phyloP scores from a whole-genome alignment of 2,113 vertebrate species.

The Poecile atricapillus region DNA sequence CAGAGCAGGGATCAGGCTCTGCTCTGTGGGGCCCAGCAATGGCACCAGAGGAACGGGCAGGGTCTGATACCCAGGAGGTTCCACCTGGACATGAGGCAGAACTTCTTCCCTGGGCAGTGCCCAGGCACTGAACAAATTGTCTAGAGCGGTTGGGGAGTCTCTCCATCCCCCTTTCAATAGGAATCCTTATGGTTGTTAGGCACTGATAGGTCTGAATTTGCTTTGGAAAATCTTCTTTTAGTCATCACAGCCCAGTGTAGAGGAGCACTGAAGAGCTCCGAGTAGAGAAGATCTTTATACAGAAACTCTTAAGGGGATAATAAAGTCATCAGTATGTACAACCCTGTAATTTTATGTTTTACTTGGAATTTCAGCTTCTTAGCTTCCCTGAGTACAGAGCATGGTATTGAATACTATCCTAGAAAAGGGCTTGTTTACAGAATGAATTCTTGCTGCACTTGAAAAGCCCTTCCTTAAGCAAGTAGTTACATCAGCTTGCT shows the following conservation, averaged over 20 bases:
- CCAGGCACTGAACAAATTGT: fast-evolving
- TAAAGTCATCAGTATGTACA: not conserved
- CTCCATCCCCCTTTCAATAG: not conserved
- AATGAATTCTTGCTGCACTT: not conserved
- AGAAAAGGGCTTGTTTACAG: not conserved
- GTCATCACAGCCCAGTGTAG: not conserved
- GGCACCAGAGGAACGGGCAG: not conserved
- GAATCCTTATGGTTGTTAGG: not conserved
- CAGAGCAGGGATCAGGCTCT: not conserved
- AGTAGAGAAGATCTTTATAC: not conserved
- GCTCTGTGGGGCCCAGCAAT: not conserved
- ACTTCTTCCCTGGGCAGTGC: not conserved
- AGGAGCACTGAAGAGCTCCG: not conserved
- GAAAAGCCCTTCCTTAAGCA: not conserved
- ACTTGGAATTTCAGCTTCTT: not conserved
- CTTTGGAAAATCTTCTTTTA: not conserved
- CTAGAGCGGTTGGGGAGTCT: not conserved
- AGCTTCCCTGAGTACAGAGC: not conserved
- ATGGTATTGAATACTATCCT: not conserved
- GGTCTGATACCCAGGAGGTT: not conserved
- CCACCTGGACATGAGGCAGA: not conserved
- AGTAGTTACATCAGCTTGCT: not conserved
- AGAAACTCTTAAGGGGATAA: not conserved
- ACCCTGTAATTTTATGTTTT: not conserved
- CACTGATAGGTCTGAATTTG: not conserved